Evolutionary conservation across 1,140 invertebrate genomes (phyloP).

Genomic region (Drosophila chauvacae): DNA sequence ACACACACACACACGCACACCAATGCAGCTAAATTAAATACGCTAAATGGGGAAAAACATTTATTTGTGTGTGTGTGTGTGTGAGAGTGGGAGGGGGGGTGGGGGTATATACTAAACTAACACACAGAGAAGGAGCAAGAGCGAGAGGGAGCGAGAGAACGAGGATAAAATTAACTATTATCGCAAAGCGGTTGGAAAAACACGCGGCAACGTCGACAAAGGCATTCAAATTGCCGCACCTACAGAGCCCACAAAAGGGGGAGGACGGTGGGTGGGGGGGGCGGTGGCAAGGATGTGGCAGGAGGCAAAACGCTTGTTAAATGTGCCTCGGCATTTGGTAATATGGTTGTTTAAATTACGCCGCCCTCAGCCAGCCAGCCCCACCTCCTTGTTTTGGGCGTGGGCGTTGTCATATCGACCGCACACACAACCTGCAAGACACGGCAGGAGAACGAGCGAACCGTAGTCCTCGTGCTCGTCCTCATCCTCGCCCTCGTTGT

Average conservation of each 20-base stretch:
- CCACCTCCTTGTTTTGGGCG: slow-evolving; percentile 13
- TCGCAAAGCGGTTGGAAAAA: slow-evolving; percentile 81
- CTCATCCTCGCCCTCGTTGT: not conserved
- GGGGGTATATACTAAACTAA: slow-evolving; percentile 32
- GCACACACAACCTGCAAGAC: slow-evolving; percentile 60
- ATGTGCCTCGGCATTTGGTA: slow-evolving; percentile 73
- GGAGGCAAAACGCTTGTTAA: slow-evolving; percentile 41
- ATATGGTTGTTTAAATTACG: slow-evolving; percentile 78
- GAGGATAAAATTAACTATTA: slow-evolving; percentile 79
- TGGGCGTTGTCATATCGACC: slow-evolving; percentile 81
- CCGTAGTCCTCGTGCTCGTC: slow-evolving; percentile 2
- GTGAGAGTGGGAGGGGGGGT: not conserved
- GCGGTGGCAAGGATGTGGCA: not conserved
- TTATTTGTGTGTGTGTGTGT: slow-evolving; percentile 45
- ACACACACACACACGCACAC: slow-evolving; percentile 21
- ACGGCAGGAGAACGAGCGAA: slow-evolving; percentile 21
- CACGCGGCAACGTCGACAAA: slow-evolving; percentile 64
- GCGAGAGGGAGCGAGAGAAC: slow-evolving; percentile 21
- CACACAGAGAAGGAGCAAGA: slow-evolving; percentile 25
- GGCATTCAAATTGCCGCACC: slow-evolving; percentile 78
- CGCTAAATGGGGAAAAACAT: slow-evolving; percentile 77
- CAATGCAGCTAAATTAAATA: slow-evolving; percentile 71
- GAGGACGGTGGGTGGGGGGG: not conserved
- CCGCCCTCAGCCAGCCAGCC: slow-evolving; percentile 23
- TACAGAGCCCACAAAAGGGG: slow-evolving; percentile 26